These are phyloP conservation scores for Mohoua ochrocephala DNA, from an alignment of 2,113 vertebrate genomes.

Conservation along the genomic window DNA sequence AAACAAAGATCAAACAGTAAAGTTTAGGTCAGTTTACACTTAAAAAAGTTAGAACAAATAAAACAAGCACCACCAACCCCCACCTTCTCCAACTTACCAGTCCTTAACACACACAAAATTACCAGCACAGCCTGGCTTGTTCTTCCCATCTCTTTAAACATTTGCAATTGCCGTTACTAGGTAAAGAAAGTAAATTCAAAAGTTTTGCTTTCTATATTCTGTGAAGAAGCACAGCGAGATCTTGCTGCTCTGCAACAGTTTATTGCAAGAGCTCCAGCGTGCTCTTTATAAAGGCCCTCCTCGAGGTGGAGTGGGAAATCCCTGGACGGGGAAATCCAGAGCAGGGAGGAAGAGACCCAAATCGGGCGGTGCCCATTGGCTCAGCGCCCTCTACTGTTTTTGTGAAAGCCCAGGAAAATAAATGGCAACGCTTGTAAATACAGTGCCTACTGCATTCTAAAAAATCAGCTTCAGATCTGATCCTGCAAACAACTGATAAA, in stretches of 20 bases:
- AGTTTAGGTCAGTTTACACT: neutral
- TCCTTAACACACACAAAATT: neutral
- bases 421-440: rapidly evolving
- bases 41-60: neutral
- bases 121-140: neutral
- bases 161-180: neutral
- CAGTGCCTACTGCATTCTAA: rapidly evolving
- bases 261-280: rapidly evolving
- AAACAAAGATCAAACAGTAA: neutral
- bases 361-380: neutral
- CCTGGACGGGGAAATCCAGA: neutral
- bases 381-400: conserved; percentile 38
- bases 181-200: neutral
- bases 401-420: neutral
- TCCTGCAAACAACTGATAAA: neutral
- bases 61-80: neutral
- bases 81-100: conserved; percentile 23
- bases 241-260: neutral
- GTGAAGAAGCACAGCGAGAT: neutral
- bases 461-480: neutral
- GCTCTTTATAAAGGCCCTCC: neutral
- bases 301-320: neutral
- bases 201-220: neutral
- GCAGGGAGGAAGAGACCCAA: neutral
- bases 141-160: neutral